These are phyloP conservation scores for Zosterops japonicus DNA, from an alignment of 2,113 vertebrate genomes.

Conservation along the genomic window DNA sequence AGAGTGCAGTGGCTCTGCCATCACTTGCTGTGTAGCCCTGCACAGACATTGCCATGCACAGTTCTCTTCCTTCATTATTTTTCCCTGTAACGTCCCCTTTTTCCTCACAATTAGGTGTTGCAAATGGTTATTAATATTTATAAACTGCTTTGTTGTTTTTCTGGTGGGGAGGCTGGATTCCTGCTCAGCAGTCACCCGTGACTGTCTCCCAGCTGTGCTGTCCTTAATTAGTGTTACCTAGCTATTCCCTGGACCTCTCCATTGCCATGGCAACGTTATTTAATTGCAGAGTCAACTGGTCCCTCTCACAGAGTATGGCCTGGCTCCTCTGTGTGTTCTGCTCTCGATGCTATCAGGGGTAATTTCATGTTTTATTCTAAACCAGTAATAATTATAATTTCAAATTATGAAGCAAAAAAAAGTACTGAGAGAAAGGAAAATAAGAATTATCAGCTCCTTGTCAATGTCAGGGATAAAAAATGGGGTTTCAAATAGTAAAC, in stretches of 20 bases:
- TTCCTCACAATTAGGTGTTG: neutral
- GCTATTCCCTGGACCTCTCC: neutral
- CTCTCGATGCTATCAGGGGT: neutral
- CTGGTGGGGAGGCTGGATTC: neutral
- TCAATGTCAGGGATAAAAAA: neutral
- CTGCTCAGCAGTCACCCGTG: neutral
- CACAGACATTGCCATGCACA: neutral
- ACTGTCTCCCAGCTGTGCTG: neutral
- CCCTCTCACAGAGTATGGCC: neutral
- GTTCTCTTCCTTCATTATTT: neutral
- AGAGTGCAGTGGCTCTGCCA: neutral
- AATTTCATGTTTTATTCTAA: constrained; percentile 8
- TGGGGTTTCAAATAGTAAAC: neutral
- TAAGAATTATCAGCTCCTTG: neutral
- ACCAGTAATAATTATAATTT: constrained; percentile 10
- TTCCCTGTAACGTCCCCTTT: neutral
- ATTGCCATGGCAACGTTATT: neutral
- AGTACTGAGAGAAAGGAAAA: neutral
- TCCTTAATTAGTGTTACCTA: neutral
- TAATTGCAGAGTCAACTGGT: neutral
- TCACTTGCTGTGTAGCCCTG: neutral
- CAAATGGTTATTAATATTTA: constrained; percentile 3
- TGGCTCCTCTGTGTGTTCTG: neutral
- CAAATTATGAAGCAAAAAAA: neutral
- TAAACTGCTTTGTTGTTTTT: neutral